Base-by-base conservation (phyloP, 1,140 invertebrate species). In the Eulimnadia texana region DNA sequence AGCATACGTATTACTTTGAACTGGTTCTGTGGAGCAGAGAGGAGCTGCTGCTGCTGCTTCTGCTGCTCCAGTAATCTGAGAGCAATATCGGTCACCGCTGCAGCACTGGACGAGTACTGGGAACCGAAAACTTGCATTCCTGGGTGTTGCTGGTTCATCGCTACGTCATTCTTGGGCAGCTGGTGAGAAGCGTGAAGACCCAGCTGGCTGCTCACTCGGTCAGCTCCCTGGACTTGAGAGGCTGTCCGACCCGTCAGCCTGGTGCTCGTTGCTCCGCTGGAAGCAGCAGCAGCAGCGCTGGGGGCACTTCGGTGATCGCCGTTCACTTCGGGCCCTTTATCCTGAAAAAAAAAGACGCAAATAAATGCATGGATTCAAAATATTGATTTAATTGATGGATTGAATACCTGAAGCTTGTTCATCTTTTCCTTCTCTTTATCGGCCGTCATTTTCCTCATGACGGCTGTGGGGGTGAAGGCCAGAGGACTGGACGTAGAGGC, bases 401-500 rank as follows among this genome's bases (percentile, higher is more conserved):
- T 58, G 16, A 47, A 11, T 16, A 47, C 16, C 29, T 20, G 25
- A 60, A 33, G 50, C 25, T 60, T 54, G 29, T 50, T 33, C 25
- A 47, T 20, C 24, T 28, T 25, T 51, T 53, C 27, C 50, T 64
- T 63, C 65, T 88, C 84, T 71, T 89, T 90, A 66, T 93, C 90
- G 24, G 88, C 88, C 50, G 89, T 92, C 89, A 93, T 91, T 74
- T 93, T 95, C 28, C 90, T 80, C 67, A 95, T 79, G 33, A 91
- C 83, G 67, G 90, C 90, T 10, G 90, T 93, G 51, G 90, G 90
- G 2, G 88, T 93, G 72, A 93, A 93, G 3, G 89, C 84, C 61
- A 86, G 51, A 42, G 33, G 16, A 16, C 33, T 42, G 55, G 55
- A 22, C 1, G 22, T 58, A 16, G 20, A 20, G 3, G 28, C 55